A percentile compares a stretch with the other conserved stretches of the same genome.
These are phyloP conservation scores for Lagopus leucura DNA, from an alignment of 2,113 vertebrate genomes.

Conservation along the genomic window DNA sequence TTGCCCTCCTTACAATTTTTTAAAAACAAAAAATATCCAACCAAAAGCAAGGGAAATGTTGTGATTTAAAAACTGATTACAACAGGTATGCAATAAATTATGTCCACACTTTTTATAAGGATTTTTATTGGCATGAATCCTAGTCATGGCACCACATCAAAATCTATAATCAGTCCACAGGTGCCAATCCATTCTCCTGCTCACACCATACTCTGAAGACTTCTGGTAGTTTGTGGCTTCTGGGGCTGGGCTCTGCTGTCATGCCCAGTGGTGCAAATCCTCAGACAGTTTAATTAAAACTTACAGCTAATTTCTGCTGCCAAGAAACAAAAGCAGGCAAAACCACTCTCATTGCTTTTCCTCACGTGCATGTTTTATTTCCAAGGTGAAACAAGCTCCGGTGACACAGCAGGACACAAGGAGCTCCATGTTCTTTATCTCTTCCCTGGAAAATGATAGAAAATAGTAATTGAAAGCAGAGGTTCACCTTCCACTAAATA, in stretches of 20 bases:
- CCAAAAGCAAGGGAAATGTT: neutral
- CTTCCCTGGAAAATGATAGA: neutral
- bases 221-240: neutral
- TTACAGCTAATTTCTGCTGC: neutral
- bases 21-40: neutral
- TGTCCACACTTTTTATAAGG: conserved; percentile 45
- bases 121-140: conserved; percentile 12
- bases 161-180: conserved; percentile 18
- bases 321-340: neutral
- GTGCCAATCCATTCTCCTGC: neutral
- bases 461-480: neutral
- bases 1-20: neutral
- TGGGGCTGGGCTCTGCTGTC: neutral
- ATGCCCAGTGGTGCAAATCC: neutral
- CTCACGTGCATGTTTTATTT: neutral
- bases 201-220: neutral
- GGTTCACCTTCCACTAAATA: neutral
- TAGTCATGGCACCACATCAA: conserved; percentile 25
- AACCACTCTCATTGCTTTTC: neutral
- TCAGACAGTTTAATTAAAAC: conserved; percentile 21
- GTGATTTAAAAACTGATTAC: conserved; percentile 24
- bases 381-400: neutral
- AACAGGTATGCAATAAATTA: conserved; percentile 24
- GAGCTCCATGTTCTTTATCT: neutral
- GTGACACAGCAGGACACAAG: neutral